Base-by-base conservation (phyloP, 2,113 vertebrate genomes). In the Plecotus auritus region DNA sequence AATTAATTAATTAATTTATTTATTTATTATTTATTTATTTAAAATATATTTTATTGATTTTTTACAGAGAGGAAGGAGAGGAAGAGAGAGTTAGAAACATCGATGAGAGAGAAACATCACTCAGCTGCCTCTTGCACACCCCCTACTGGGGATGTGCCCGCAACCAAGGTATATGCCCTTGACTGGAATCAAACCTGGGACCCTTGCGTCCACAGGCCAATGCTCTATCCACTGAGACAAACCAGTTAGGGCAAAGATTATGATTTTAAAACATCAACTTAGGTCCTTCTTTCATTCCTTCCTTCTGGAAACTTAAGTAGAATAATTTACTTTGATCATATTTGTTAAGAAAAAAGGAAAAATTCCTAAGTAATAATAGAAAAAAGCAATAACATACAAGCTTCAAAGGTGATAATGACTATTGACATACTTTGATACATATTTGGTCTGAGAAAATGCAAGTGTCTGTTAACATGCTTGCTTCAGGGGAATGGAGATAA, bases 391-490 rank as follows among this genome's bases (percentile, higher is more conserved):
- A 93, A 59, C 78, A 91, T 1, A 82, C 11, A 96, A 89, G 95
- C 94, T 98, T 95, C 96, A 96, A 89, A 85, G 96, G 83, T 95
- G 96, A 96, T 49, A 47, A 84, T 81, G n/a, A 66, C 72, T 80
- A 80, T 74, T 93, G 95, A 97, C 91, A 96, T 23, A 85, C 77
- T 96, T 97, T 92, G 96, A 85, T 23, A 96, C 0, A 0, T 13
- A 54, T 95, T 97, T 97, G 67, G 80, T 83, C 59, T 96, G 92
- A 81, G 51, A 97, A 98, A 98, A 97, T 95, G 54, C 28, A 96
- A 89, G 72, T 81, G 69, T 80, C 56, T 82, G 49, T 54, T 42
- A 92, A 82, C 28, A 78, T 11, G 64, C 74, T 73, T 92, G 88
- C 93, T 96, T 97, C 90, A 92, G 67, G 85, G 35, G 2, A 70